phyloP scores from a whole-genome alignment of 2,797 vertebrate species.

The Heteromormyrus szaboi region DNA sequence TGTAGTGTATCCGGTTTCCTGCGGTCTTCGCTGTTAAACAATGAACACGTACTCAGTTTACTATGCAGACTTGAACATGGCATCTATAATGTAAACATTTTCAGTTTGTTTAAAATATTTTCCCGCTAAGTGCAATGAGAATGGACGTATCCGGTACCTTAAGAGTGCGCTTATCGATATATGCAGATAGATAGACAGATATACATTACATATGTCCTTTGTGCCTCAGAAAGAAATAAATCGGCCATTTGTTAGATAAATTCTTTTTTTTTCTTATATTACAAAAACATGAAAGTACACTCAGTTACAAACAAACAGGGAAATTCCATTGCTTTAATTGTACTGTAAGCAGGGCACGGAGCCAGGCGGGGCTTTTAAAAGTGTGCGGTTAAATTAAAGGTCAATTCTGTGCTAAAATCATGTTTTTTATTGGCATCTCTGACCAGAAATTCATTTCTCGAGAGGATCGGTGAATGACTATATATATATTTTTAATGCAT shows the following conservation, averaged over 20 bases:
- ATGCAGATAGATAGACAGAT: background rate
- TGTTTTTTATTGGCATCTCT: background rate
- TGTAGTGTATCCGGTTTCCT: background rate
- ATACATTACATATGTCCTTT: background rate
- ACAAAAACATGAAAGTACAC: background rate
- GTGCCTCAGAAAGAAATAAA: background rate
- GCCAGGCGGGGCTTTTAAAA: background rate
- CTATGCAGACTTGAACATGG: background rate
- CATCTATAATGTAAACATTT: constrained; percentile 15
- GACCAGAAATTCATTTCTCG: background rate
- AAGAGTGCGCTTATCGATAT: background rate
- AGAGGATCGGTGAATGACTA: background rate
- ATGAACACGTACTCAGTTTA: background rate
- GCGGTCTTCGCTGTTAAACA: background rate
- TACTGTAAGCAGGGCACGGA: background rate
- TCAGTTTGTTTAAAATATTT: constrained; percentile 13
- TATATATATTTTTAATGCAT: background rate
- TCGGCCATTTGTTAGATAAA: background rate
- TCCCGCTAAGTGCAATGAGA: constrained; percentile 12
- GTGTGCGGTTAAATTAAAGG: background rate
- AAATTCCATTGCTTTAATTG: background rate
- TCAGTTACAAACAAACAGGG: background rate
- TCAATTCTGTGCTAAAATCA: background rate
- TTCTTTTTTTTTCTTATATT: background rate
- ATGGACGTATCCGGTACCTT: background rate